Evolutionary conservation across 2,797 vertebrate genomes (phyloP).

Genomic region (Ficedula albicollis): DNA sequence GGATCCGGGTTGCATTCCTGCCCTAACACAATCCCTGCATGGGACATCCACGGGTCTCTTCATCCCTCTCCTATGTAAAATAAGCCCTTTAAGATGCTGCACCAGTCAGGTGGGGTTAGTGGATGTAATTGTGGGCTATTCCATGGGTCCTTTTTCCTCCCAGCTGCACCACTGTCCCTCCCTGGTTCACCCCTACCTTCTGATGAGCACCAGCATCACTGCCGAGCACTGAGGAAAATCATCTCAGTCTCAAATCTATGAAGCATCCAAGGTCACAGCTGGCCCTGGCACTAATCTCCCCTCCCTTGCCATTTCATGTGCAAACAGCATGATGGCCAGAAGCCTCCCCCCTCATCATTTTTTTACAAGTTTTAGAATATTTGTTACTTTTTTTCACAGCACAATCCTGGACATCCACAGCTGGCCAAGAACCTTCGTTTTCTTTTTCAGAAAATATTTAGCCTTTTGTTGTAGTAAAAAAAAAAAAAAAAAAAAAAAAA

Average conservation of each 20-base stretch:
- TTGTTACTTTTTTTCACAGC: slow-evolving; percentile 21
- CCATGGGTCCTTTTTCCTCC: accelerated
- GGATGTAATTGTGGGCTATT: neutral
- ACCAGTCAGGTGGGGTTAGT: neutral
- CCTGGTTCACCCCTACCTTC: neutral
- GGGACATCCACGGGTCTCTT: neutral
- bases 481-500: neutral
- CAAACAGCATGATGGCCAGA: slow-evolving; percentile 2
- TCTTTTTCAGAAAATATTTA: slow-evolving; percentile 24
- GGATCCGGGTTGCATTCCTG: neutral
- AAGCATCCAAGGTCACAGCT: slow-evolving; percentile 22
- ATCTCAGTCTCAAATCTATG: neutral
- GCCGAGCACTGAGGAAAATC: neutral
- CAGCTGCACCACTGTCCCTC: accelerated
- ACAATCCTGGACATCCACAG: neutral
- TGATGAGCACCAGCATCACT: neutral
- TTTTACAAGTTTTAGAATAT: slow-evolving; percentile 27
- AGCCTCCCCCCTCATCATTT: slow-evolving; percentile 38
- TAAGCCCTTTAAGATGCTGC: neutral
- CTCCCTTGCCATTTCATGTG: neutral
- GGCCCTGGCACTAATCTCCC: neutral
- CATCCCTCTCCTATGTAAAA: neutral
- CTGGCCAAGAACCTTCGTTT: neutral
- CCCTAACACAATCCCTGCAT: neutral
- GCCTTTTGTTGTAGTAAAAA: slow-evolving; percentile 5